phyloP scores from a whole-genome alignment of 2,113 vertebrate genomes.

The Pandion haliaetus region DNA sequence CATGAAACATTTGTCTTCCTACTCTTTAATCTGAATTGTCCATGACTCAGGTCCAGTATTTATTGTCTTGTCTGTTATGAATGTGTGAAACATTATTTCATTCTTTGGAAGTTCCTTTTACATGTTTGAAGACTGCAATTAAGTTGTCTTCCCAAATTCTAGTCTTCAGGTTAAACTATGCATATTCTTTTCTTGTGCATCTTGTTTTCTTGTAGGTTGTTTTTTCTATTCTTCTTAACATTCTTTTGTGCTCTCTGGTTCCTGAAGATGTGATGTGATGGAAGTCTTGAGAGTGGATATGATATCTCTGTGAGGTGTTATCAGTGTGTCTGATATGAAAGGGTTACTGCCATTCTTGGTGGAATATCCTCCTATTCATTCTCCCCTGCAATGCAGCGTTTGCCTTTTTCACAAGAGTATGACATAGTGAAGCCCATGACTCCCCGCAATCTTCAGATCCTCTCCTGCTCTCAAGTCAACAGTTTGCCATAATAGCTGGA shows the following conservation, averaged over 20 bases:
- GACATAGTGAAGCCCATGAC: background rate
- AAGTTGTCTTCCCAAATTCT: background rate
- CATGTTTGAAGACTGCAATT: background rate
- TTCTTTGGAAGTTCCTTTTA: background rate
- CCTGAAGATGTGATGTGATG: background rate
- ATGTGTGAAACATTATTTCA: background rate
- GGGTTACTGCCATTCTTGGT: background rate
- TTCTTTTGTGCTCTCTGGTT: background rate
- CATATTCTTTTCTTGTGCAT: background rate
- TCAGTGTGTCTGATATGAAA: background rate
- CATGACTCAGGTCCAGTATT: background rate
- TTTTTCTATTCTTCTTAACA: background rate
- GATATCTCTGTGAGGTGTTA: background rate
- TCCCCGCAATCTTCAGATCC: background rate
- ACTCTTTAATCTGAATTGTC: background rate
- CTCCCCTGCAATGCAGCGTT: accelerated
- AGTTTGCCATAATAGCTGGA: background rate
- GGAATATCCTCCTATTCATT: background rate
- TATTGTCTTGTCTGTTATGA: background rate
- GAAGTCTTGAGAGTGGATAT: accelerated
- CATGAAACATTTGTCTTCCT: background rate
- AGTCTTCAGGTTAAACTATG: background rate
- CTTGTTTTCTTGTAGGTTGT: background rate
- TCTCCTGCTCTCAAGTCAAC: background rate
- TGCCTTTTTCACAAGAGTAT: background rate